Base-by-base conservation (phyloP, 2,888 invertebrate genomes). In the Macropis europaea region DNA sequence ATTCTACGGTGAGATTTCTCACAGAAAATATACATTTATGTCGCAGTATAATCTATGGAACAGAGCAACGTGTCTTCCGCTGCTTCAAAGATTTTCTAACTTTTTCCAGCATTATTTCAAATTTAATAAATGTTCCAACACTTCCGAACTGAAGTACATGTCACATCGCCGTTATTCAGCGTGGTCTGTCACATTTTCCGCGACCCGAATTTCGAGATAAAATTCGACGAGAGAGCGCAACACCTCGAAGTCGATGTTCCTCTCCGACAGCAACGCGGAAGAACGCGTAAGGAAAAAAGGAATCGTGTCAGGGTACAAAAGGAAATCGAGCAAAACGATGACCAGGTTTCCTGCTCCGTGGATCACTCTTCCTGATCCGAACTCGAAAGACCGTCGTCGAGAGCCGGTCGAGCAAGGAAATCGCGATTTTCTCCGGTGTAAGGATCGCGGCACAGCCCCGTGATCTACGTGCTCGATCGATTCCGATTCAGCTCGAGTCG, bases 351-450 rank as follows among this genome's bases (percentile, higher is more conserved):
- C 61, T 74, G 53, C 53, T 66, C 47, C 47, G 73, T 60, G 53
- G 60, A 71, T 74, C 71, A 73, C 76, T 74, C 74, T 76, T 73
- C 64, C 70, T 53, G 70, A 70, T 70, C 66, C 32, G 42, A 30
- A 61, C n/a, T n/a, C 43, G 73, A 64, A 66, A 50, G 43, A 63
- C 43, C 40, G 11, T 22, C 48, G n/a, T 13, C 5, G 28, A 32
- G 15, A 54, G 48, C 47, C 53, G 59, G 36, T 64, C 66, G 22
- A 56, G 36, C 57, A 50, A 62, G 71, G 54, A 72, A 63, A 28
- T 68, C 45, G 19, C 9, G 50, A 68, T 57, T 74, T 75, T 53
- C 34, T 36, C 50, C 45, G n/a, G 22, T 13, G 7, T 15, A 24
- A 45, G 62, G 40, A 56, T 42, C 28, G 54, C 36, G 30, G 40